Conservation (phyloP, 2,888 invertebrate genomes). For the Biston stratarius region DNA sequence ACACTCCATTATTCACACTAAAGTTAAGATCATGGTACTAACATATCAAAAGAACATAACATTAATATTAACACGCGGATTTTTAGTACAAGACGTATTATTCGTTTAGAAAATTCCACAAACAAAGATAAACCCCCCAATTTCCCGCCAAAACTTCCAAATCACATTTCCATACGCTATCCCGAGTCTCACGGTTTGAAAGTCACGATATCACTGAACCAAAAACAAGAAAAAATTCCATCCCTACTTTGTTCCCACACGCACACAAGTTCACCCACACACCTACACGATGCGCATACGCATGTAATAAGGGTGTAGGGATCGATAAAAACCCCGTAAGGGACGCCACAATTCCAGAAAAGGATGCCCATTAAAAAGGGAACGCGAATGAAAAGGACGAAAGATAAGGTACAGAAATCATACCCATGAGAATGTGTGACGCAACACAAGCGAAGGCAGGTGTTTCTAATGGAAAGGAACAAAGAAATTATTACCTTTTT, state of each 20-base stretch:
- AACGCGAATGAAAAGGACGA: conserved; percentile 62
- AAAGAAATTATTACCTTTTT: conserved; percentile 67
- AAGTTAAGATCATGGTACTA: conserved; percentile 41
- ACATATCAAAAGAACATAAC: too few species aligned
- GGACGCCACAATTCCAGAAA: conserved; percentile 64
- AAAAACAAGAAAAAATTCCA: conserved; percentile 54
- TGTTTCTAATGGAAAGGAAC: conserved; percentile 73
- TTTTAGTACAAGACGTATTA: neutral
- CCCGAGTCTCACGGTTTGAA: conserved; percentile 61
- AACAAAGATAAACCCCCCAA: conserved; percentile 38
- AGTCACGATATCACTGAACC: conserved; percentile 63
- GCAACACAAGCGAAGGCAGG: conserved; percentile 78
- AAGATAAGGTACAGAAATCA: conserved; percentile 73
- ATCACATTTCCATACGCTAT: conserved; percentile 61
- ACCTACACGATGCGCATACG: conserved; percentile 69
- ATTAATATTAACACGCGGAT: too few species aligned
- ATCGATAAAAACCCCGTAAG: conserved; percentile 73
- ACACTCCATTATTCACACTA: conserved; percentile 67
- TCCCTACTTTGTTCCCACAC: conserved; percentile 64
- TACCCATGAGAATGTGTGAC: conserved; percentile 77
- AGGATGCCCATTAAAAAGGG: conserved; percentile 57
- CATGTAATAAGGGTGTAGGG: conserved; percentile 79
- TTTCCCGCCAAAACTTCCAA: conserved; percentile 75
- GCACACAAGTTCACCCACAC: conserved; percentile 62
- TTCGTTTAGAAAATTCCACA: conserved; percentile 23